Evolutionary conservation across 2,888 invertebrate genomes (phyloP), one percentile per base, ranked within the genome.

Genomic region (Caenorhabditis plicata): DNA sequence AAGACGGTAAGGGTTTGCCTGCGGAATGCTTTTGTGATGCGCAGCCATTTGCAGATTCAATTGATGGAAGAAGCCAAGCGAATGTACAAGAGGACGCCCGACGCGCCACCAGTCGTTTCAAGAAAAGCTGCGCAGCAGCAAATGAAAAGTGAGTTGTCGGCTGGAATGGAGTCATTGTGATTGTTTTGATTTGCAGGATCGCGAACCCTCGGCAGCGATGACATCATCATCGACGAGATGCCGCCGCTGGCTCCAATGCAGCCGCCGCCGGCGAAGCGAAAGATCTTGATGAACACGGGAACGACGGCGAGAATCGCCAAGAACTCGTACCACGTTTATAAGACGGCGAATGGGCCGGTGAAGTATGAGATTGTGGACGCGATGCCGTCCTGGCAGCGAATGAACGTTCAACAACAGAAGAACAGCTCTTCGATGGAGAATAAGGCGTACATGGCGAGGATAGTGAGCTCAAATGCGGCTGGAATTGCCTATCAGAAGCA

Each of bases 361-460:
- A 60, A 60, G 35, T 60, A 54, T 50, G 60, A 60, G 45, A 47
- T 60, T 42, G 58, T 58, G 29, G n/a, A n/a, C n/a, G n/a, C n/a
- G n/a, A n/a, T n/a, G n/a, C n/a, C n/a, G n/a, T n/a, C n/a, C n/a
- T n/a, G n/a, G n/a, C n/a, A n/a, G n/a, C n/a, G n/a, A n/a, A n/a
- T n/a, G n/a, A n/a, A n/a, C n/a, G n/a, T n/a, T n/a, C n/a, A n/a
- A n/a, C n/a, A n/a, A n/a, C n/a, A n/a, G n/a, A n/a, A n/a, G n/a
- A n/a, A n/a, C n/a, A n/a, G n/a, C n/a, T n/a, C n/a, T n/a, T n/a
- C n/a, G n/a, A n/a, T n/a, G n/a, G n/a, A n/a, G n/a, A n/a, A n/a
- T n/a, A n/a, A n/a, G n/a, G n/a, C n/a, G n/a, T n/a, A n/a, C n/a
- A n/a, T n/a, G n/a, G n/a, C n/a, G n/a, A n/a, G n/a, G n/a, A n/a